Conservation (phyloP, 2,113 vertebrate genomes). For the Chaetops frenatus region DNA sequence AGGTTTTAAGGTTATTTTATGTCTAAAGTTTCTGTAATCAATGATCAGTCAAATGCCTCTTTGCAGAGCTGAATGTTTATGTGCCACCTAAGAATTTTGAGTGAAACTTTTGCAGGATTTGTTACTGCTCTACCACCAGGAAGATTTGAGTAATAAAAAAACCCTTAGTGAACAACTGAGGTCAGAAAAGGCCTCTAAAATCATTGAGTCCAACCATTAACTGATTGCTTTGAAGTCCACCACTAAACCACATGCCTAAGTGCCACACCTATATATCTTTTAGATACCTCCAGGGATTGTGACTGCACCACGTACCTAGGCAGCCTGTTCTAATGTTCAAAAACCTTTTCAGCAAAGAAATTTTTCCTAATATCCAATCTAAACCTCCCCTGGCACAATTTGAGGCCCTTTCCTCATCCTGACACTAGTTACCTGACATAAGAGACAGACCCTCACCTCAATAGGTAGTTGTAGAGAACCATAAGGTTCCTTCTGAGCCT, state of each 20-base stretch:
- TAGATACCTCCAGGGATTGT: background rate
- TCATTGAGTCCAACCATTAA: background rate
- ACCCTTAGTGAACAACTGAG: background rate
- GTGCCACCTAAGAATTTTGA: background rate
- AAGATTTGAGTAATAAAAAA: background rate
- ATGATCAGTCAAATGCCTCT: background rate
- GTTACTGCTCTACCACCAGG: fast-evolving
- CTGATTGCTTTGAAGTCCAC: background rate
- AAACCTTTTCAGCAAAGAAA: background rate
- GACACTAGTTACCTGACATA: background rate
- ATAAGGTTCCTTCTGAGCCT: background rate
- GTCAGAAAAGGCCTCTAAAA: background rate
- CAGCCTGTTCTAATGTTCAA: background rate
- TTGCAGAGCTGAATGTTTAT: background rate
- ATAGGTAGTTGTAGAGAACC: background rate
- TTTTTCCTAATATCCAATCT: background rate
- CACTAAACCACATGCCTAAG: background rate
- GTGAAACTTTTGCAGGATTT: background rate
- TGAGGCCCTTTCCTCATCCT: background rate
- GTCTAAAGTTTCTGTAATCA: background rate
- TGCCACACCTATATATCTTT: background rate
- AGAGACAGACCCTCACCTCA: background rate
- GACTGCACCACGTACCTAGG: background rate
- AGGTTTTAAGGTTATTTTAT: background rate
- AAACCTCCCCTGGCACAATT: background rate